Evolutionary conservation across 1,140 invertebrate genomes (phyloP).

Genomic region (Zaprionus ghesquierei): DNA sequence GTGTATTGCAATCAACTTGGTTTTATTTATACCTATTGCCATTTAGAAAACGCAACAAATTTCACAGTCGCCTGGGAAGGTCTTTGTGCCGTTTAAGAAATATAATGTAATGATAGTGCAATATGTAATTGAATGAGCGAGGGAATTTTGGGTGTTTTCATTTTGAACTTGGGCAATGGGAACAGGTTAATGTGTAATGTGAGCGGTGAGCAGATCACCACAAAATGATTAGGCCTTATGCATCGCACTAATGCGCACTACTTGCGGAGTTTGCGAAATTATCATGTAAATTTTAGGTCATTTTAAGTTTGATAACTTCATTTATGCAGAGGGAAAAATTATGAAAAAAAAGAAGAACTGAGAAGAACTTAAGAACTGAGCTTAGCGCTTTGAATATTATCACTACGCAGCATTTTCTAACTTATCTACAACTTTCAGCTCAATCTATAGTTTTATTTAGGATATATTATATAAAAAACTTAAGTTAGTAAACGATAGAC

Average conservation of each 20-base stretch:
- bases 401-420: neutral
- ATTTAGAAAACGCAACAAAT: constrained; percentile 71
- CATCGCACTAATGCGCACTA: neutral
- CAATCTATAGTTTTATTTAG: neutral
- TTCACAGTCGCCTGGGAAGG: constrained; percentile 70
- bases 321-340: neutral
- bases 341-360: neutral
- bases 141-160: constrained; percentile 19
- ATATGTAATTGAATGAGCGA: constrained; percentile 51
- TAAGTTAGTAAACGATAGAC: neutral
- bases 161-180: neutral
- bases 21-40: constrained; percentile 22
- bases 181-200: neutral
- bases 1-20: constrained; percentile 67
- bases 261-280: neutral
- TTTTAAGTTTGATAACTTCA: neutral
- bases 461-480: neutral
- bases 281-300: neutral
- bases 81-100: constrained; percentile 41
- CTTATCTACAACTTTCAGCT: neutral
- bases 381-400: too few species aligned
- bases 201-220: neutral
- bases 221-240: neutral
- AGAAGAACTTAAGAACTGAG: neutral
- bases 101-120: constrained; percentile 52